phyloP scores from a whole-genome alignment of 2,888 invertebrate genomes.

The Ametastegia equiseti region DNA sequence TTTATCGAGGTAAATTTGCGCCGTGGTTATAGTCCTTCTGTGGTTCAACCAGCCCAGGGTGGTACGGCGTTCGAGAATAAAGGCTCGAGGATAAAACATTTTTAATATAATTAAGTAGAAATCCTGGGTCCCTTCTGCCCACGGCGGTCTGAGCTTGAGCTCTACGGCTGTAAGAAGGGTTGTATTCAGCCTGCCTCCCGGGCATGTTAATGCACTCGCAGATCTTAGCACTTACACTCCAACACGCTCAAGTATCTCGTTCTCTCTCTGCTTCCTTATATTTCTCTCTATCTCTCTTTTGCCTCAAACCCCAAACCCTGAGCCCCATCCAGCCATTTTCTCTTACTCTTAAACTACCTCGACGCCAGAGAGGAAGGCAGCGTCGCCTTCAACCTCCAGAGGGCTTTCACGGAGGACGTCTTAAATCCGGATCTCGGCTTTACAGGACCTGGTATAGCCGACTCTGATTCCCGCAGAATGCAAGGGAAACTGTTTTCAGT shows the following conservation, averaged over 20 bases:
- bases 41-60: neutral
- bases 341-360: slow-evolving; percentile 73
- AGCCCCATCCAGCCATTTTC: slow-evolving; percentile 69
- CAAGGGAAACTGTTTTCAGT: slow-evolving; percentile 47
- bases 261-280: slow-evolving; percentile 52
- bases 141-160: slow-evolving; percentile 66
- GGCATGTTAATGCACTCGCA: slow-evolving; percentile 76
- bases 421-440: slow-evolving; percentile 74
- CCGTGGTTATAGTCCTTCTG: neutral
- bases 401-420: slow-evolving; percentile 74
- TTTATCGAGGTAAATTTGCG: slow-evolving; percentile 12
- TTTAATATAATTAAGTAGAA: slow-evolving; percentile 76
- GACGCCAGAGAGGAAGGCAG: slow-evolving; percentile 58
- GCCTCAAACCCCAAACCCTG: slow-evolving; percentile 49
- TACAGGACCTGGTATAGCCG: slow-evolving; percentile 44
- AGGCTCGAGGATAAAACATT: slow-evolving; percentile 66
- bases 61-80: slow-evolving; percentile 43
- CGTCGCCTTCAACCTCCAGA: slow-evolving; percentile 68
- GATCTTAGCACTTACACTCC: slow-evolving; percentile 76
- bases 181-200: slow-evolving; percentile 74
- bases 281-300: slow-evolving; percentile 49
- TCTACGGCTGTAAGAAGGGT: slow-evolving; percentile 74
- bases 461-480: slow-evolving; percentile 34
- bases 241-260: slow-evolving; percentile 67
- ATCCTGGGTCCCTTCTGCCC: slow-evolving; percentile 67